Evolutionary conservation across 2,888 invertebrate species (phyloP), one percentile per base, ranked within the genome.

Genomic region (Leptinotarsa rubiginosa): DNA sequence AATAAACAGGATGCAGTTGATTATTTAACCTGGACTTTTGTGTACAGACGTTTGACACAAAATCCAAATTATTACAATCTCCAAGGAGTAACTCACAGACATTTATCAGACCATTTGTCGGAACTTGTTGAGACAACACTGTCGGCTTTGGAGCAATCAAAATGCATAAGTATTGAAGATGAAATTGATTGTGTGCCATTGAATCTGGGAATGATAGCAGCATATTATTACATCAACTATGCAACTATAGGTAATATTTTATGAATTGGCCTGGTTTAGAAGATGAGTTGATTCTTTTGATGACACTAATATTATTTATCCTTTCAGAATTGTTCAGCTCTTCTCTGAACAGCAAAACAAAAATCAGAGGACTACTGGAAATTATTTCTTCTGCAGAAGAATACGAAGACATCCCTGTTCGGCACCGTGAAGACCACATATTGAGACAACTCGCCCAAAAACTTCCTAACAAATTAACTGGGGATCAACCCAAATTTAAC

Each of bases 1-100:
- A 99, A 99, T 89, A 99, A 99, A 86, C 99, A 99, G 87, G 99
- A 99, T 86, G 99, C 99, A 0, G 99, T 99, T 0, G 99, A 99
- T 90, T 99, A 99, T 85, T 90, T 99, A 22, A 99, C 99, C 0
- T 99, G 99, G 99, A 99, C 99, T 0, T 97, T 99, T 90, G 89
- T 99, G 15, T 99, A 99, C 87, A 90, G 99, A 3, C 90, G 99
- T 66, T 92, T 99, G 83, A 98, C 99, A 1, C 98, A 99, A 89
- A 99, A 99, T 89, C 99, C 99, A 0, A 99, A 99, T 88, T 99
- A 99, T 86, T 99, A 99, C 88, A 98, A 98, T 86, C 89, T 99
- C 65, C 98, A 99, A 88, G 97, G 98, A 1, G 96, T 98, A 1
- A 96, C 98, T 0, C 98, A 99, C 87, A 89, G 99, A 69, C 99